phyloP scores from a whole-genome alignment of 2,113 vertebrate genomes.

The Pluvianellus socialis region DNA sequence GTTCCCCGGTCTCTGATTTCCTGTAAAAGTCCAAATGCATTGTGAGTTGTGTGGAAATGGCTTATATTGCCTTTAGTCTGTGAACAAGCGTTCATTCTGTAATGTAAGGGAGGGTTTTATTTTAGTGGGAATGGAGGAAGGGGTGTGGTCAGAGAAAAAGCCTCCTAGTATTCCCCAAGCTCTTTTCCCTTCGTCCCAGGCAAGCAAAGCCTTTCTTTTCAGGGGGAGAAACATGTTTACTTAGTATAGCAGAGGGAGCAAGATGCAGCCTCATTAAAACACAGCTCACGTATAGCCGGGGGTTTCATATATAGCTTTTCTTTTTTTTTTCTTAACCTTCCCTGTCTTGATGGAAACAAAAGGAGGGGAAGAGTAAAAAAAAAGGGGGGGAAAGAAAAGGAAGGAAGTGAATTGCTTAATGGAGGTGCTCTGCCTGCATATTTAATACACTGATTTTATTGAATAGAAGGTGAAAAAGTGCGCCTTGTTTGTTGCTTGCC shows the following conservation, averaged over 20 bases:
- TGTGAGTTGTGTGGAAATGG: not conserved
- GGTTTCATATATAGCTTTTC: slow-evolving; percentile 44
- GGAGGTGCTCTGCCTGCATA: slow-evolving; percentile 74
- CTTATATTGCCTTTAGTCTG: not conserved
- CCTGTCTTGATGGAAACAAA: slow-evolving; percentile 73
- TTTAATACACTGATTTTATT: slow-evolving; percentile 80
- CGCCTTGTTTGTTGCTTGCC: slow-evolving; percentile 77
- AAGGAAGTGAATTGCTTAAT: slow-evolving; percentile 75
- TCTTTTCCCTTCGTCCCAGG: not conserved
- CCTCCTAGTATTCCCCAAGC: slow-evolving; percentile 6
- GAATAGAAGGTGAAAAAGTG: slow-evolving; percentile 80
- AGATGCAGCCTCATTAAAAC: slow-evolving; percentile 64
- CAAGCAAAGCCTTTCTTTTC: slow-evolving; percentile 37
- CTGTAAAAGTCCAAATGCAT: not conserved
- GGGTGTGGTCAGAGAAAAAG: not conserved
- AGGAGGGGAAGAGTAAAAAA: not conserved
- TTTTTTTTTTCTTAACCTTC: slow-evolving; percentile 50
- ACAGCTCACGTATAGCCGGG: slow-evolving; percentile 56
- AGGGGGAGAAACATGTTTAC: slow-evolving; percentile 35
- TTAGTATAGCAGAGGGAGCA: slow-evolving; percentile 21
- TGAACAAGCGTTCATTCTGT: not conserved
- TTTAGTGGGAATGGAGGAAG: not conserved
- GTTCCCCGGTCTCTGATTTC: not conserved
- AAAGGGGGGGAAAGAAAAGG: slow-evolving; percentile 40
- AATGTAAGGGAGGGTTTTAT: not conserved